A percentile compares a stretch with the other conserved stretches of the same genome.
phyloP scores from a whole-genome alignment of 2,113 vertebrate species.

The Xiphophorus hellerii region DNA sequence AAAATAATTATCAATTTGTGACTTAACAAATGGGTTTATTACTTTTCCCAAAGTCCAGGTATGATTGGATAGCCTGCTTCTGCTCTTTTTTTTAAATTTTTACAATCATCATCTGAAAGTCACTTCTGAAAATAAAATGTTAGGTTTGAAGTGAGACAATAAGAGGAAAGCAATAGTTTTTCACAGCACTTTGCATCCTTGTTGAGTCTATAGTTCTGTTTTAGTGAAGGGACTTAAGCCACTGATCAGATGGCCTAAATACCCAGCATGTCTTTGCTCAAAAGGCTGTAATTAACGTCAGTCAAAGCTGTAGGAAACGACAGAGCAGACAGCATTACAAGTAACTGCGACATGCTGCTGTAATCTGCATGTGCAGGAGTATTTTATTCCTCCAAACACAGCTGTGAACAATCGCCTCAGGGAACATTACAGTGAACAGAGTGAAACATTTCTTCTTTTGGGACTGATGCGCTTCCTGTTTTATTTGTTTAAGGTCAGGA shows the following conservation, averaged over 20 bases:
- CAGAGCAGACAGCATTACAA: background rate
- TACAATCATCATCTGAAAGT: background rate
- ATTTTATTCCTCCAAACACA: constrained; percentile 5
- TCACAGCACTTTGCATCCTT: constrained; percentile 11
- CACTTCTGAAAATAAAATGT: background rate
- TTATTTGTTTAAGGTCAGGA: constrained; percentile 38
- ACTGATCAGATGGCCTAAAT: constrained; percentile 26
- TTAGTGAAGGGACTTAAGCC: constrained; percentile 4
- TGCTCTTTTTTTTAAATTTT: too few relatives aligned
- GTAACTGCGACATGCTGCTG: background rate
- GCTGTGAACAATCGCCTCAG: background rate
- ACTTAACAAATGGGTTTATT: too few relatives aligned
- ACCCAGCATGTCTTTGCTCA: background rate
- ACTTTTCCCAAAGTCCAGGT: too few relatives aligned
- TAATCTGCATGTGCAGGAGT: background rate
- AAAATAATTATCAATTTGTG: too few relatives aligned
- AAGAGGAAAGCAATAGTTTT: background rate
- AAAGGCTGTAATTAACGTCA: constrained; percentile 36
- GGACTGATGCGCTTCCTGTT: background rate
- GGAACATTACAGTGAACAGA: background rate
- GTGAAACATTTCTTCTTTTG: background rate
- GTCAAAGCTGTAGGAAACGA: constrained; percentile 13
- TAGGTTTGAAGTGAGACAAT: background rate
- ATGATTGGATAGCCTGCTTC: too few relatives aligned
- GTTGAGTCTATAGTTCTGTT: constrained; percentile 12